These are phyloP conservation scores for Rhinatrema bivittatum DNA, from an alignment of 2,797 vertebrate genomes.

Conservation along the genomic window DNA sequence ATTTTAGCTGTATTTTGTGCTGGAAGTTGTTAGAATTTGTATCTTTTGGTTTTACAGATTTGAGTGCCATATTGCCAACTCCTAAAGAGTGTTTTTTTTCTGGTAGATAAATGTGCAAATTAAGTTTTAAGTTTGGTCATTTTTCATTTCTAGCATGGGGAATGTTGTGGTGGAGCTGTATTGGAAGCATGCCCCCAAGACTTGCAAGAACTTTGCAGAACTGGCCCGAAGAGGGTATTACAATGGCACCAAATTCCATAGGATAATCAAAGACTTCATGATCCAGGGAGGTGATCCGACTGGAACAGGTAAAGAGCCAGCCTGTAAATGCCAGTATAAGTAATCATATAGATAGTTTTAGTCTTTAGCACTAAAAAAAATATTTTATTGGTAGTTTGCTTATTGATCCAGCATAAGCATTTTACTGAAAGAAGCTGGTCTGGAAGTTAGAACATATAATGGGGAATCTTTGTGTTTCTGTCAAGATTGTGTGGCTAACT, in stretches of 20 bases:
- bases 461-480: too few species aligned
- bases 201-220: conserved; percentile 90
- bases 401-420: too few species aligned
- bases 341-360: background rate
- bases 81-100: too few species aligned
- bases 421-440: too few species aligned
- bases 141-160: conserved; percentile 68
- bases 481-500: too few species aligned
- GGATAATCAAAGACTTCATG: conserved; percentile 93
- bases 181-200: conserved; percentile 85
- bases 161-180: conserved; percentile 78
- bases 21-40: too few species aligned
- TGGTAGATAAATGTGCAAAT: too few species aligned
- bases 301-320: conserved; percentile 67
- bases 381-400: background rate
- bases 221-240: conserved; percentile 81
- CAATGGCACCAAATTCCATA: conserved; percentile 86
- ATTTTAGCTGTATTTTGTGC: too few species aligned
- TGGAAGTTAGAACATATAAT: too few species aligned
- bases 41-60: too few species aligned
- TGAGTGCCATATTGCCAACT: too few species aligned
- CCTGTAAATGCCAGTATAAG: fast-evolving
- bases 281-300: conserved; percentile 88
- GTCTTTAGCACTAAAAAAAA: background rate
- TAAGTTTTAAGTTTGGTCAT: background rate